Evolutionary conservation across 1,140 invertebrate genomes (phyloP), one percentile per base, ranked within the genome.

Genomic region (Penaeus chinensis): DNA sequence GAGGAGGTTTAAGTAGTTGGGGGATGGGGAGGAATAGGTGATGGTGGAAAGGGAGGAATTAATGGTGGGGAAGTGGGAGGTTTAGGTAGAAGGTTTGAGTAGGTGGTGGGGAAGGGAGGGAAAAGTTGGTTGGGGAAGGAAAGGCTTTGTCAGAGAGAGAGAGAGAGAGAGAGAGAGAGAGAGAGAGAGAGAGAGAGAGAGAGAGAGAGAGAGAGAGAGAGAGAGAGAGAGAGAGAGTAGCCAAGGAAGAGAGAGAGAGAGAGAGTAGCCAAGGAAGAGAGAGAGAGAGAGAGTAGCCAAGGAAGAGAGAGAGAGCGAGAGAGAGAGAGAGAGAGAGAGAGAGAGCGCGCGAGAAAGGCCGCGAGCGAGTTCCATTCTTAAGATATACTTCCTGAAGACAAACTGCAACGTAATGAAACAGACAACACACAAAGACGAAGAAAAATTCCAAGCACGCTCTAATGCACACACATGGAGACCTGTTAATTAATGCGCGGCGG

Each of bases 131-230:
- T 11, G 61, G n/a, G 16, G 22, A 65, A 63, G 79, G 19, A 5
- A n/a, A n/a, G n/a, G n/a, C n/a, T n/a, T n/a, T n/a, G 32, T 62
- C 19, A 18, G 3, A 32, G 61, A 62, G 61, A 81, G 54, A 81
- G 66, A 61, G 42, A 74, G n/a, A 74, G 32, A 27, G 82, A 32
- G 79, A 81, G 47, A 60, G 42, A 47, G 11, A 61, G 69, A 71
- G 27, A 71, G 22, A 8, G 71, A 66, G 11, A 18, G 60, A 81
- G 79, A 81, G 79, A 81, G 79, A 27, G n/a, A 13, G 37, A 66
- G 37, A 60, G 4, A 0, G 82, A 24, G 20, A 47, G 47, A 11
- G 54, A 11, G 24, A 78, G 4, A 54, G 42, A 24, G 18, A 81
- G 78, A 16, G 24, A 81, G 79, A 37, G 66, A 37, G 82, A 83